These are phyloP conservation scores for Conus betulinus DNA, from an alignment of 1,140 invertebrate genomes.

Conservation along the genomic window DNA sequence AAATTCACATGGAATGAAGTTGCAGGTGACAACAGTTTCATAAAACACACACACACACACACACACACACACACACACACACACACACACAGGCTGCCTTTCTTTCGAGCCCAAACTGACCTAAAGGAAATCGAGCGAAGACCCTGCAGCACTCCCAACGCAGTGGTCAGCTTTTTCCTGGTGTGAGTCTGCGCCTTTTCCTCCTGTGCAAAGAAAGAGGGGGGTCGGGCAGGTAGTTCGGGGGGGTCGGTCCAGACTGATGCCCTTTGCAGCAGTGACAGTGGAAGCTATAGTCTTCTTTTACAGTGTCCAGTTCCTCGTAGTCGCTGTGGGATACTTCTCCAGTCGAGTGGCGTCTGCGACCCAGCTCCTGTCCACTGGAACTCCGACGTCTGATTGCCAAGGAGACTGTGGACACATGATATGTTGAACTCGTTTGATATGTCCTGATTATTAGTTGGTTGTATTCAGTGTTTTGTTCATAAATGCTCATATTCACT, in stretches of 20 bases:
- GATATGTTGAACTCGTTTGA: no score
- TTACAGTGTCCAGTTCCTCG: conserved; percentile 51
- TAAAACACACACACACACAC: neutral
- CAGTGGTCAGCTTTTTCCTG: neutral
- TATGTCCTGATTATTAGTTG: no score
- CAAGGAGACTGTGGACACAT: no score
- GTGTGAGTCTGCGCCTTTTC: neutral
- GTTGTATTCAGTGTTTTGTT: no score
- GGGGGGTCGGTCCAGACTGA: conserved; percentile 34
- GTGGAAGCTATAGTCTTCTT: conserved; percentile 9
- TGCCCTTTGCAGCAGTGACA: neutral
- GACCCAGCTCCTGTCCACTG: neutral
- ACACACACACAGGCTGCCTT: no score
- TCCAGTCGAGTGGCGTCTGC: conserved; percentile 43
- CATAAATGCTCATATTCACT: no score
- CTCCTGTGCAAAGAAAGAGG: conserved; percentile 4
- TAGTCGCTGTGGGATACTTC: conserved; percentile 47
- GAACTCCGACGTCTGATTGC: neutral
- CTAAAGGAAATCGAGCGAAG: neutral
- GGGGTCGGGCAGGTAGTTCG: conserved; percentile 37
- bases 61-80: no score
- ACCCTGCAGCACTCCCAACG: neutral
- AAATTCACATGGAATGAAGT: no score
- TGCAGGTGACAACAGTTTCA: no score
- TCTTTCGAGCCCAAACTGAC: neutral